These are phyloP conservation scores for Caenorhabditis auriculariae DNA, from an alignment of 2,888 invertebrate genomes.

Conservation along the genomic window DNA sequence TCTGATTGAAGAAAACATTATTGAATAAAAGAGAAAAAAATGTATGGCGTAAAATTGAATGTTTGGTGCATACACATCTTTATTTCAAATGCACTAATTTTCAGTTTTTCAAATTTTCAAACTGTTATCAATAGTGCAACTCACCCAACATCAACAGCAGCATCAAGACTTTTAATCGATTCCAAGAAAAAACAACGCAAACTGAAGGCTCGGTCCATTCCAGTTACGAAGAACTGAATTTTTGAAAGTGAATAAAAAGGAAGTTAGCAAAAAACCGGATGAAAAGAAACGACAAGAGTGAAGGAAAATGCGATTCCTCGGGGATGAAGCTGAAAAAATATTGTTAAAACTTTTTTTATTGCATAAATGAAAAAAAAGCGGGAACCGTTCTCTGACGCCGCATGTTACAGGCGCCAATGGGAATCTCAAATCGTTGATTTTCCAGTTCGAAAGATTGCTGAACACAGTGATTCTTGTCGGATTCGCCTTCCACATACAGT, in stretches of 20 bases:
- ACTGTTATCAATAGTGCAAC: too few species aligned
- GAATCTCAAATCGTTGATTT: conserved; percentile 47
- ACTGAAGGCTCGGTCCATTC: conserved; percentile 60
- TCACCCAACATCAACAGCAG: conserved; percentile 59
- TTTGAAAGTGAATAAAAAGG: not conserved
- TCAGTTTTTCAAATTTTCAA: too few species aligned
- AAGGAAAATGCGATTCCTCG: conserved; percentile 62
- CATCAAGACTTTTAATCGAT: conserved; percentile 57
- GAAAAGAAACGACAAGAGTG: conserved; percentile 61
- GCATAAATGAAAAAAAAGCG: not conserved
- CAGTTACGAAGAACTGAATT: conserved; percentile 58
- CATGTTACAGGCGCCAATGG: conserved; percentile 63
- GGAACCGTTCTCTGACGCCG: conserved; percentile 54
- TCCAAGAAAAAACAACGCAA: conserved; percentile 63
- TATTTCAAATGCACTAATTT: too few species aligned
- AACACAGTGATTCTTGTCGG: conserved; percentile 53
- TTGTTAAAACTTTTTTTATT: conserved; percentile 5
- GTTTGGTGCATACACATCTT: too few species aligned
- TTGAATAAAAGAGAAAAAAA: not conserved
- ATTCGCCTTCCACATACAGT: conserved; percentile 61
- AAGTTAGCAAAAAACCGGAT: conserved; percentile 37
- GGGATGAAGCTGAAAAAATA: conserved; percentile 38
- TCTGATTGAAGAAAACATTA: not conserved
- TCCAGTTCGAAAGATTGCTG: conserved; percentile 23
- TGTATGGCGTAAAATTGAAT: too few species aligned